These are phyloP conservation scores for Chionomys nivalis DNA, from an alignment of 2,113 vertebrate genomes.

Conservation along the genomic window DNA sequence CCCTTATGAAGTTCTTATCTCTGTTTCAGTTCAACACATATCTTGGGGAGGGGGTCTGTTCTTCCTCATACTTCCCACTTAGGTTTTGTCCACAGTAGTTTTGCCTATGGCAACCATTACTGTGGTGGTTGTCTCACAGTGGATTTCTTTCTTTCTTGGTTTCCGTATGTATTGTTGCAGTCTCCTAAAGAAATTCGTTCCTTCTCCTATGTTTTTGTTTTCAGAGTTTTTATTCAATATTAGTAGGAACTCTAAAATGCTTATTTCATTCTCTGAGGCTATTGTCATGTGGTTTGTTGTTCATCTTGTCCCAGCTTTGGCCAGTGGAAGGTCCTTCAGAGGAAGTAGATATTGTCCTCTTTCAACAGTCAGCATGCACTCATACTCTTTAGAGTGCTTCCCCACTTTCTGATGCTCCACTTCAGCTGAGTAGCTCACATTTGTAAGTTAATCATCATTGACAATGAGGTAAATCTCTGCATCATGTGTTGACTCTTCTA, in stretches of 20 bases:
- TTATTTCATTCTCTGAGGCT: background rate
- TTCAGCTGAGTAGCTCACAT: background rate
- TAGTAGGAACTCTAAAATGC: background rate
- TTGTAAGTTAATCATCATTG: background rate
- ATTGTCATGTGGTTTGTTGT: background rate
- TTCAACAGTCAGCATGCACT: background rate
- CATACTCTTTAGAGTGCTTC: background rate
- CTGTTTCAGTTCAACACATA: background rate
- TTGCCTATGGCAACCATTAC: background rate
- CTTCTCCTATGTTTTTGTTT: constrained; percentile 5
- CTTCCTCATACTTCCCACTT: background rate
- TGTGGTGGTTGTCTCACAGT: background rate
- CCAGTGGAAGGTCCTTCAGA: background rate
- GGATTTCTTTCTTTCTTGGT: background rate
- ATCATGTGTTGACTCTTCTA: constrained; percentile 22
- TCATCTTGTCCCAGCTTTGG: background rate
- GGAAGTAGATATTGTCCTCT: background rate
- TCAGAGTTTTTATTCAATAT: background rate
- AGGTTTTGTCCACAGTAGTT: background rate
- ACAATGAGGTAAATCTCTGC: constrained; percentile 1
- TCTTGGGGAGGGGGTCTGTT: background rate
- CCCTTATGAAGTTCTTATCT: background rate
- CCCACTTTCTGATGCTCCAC: background rate
- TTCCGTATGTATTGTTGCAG: background rate
- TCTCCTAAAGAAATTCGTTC: background rate